Evolutionary conservation across 2,888 invertebrate genomes (phyloP), one percentile per base, ranked within the genome.

Genomic region (Germaria angustata): DNA sequence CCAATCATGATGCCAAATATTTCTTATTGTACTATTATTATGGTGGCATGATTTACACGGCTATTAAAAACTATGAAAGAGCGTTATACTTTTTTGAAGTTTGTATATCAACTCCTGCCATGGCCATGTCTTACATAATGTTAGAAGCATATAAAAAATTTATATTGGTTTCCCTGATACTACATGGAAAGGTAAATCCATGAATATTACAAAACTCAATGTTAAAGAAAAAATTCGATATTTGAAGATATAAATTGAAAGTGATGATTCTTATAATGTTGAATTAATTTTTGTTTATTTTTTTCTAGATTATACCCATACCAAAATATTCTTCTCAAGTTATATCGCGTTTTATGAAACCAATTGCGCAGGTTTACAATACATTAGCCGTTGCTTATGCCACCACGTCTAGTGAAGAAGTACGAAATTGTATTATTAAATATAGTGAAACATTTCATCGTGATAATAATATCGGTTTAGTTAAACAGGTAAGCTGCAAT

Each of bases 81-180:
- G 98, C 98, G 8, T 92, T 98, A 81, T 98, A 98, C 91, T 98
- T 97, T 92, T 98, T 97, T 91, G 98, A 99, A 94, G 97, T 98
- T 17, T 98, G 96, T 77, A 95, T 98, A 78, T 98, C 98, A 28
- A 98, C 98, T n/a, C 98, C 98, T 2, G 96, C 97, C 34, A 94
- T 95, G 92, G 96, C 97, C 41, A 96, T 99, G 80, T 98, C 98
- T 81, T 97, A 98, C 90, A 97, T 99, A 81, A 98, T 99, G 98
- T 92, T 99, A 81, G 99, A 99, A 92, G 95, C 98, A 13, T 99
- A 98, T 91, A 99, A 99, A 92, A 99, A 99, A 91, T 98, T 96
- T 89, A 95, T 98, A 87, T 92, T 99, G 85, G 95, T 99, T 41
- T 97, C 98, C 44, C 93, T 98, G 76, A 96, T 99, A 88, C 92